phyloP scores from a whole-genome alignment of 2,797 vertebrate species.

The Glyptemys insculpta region DNA sequence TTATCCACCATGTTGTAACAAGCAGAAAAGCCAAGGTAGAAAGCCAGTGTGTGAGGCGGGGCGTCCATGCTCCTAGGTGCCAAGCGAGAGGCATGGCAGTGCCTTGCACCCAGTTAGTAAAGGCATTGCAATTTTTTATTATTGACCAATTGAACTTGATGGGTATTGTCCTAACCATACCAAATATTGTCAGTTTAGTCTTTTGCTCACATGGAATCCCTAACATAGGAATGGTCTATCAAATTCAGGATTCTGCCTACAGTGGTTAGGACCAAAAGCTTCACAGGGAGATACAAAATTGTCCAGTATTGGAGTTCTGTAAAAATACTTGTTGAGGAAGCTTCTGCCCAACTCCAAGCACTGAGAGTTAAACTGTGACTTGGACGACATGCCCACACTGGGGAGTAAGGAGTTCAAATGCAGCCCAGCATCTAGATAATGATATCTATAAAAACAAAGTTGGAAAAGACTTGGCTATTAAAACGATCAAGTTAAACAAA shows the following conservation, averaged over 20 bases:
- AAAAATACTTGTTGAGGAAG: neutral
- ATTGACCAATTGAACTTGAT: neutral
- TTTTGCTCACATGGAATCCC: neutral
- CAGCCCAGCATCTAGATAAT: neutral
- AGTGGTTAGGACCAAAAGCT: neutral
- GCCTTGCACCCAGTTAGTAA: neutral
- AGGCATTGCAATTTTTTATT: neutral
- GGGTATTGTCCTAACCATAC: neutral
- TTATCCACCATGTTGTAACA: neutral
- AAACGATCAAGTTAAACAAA: constrained; percentile 52
- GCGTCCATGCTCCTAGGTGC: neutral
- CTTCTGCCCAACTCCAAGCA: neutral
- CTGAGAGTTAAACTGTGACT: neutral
- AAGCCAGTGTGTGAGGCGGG: neutral
- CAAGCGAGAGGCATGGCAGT: neutral
- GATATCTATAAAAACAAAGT: constrained; percentile 38
- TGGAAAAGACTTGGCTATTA: constrained; percentile 44
- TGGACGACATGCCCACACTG: neutral
- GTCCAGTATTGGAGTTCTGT: neutral
- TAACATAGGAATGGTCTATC: neutral
- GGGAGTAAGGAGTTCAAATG: neutral
- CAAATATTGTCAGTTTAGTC: neutral
- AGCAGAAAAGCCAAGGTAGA: neutral
- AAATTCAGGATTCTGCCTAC: neutral
- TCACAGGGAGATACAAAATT: neutral